Evolutionary conservation across 30 jellyfish, hydroid and myxozoan genomes (phyloP), one percentile per base, ranked within the genome.

Genomic region (Turritopsis dohrnii): DNA sequence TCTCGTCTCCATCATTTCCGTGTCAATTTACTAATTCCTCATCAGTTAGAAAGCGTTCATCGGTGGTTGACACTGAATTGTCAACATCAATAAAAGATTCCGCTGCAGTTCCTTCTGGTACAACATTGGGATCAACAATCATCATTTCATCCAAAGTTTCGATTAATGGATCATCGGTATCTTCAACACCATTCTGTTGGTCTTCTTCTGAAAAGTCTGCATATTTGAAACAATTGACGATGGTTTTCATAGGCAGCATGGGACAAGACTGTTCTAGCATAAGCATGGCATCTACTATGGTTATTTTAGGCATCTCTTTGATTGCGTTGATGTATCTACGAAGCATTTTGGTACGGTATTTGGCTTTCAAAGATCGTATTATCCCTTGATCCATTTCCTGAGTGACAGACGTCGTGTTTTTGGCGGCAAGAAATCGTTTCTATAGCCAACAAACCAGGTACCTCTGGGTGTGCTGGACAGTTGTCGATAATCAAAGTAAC

Each of bases 381-480:
- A n/a, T 60, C 21, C 73, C 73, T 0, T 60, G 73, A 0, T 60
- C 73, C 73, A 60, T 60, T 18, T 21, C 22, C 73, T 60, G 73
- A 18, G 73, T 60, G 19, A 60, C 73, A 60, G 0, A 60, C 0
- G 73, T 60, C 21, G 73, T 60, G 21, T 60, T 60, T 60, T 54
- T n/a, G 72, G 72, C 72, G 72, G 73, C 22, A 60, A 0, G 21
- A 0, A 60, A 60, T 18, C n/a, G n/a, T n/a, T n/a, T n/a, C n/a
- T n/a, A n/a, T n/a, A n/a, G n/a, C n/a, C n/a, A n/a, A n/a, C n/a
- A n/a, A n/a, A n/a, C n/a, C n/a, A n/a, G n/a, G n/a, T n/a, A 60
- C 73, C 19, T 60, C 22, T 60, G 73, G 73, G 73, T 60, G 73
- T 60, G 73, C 72, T 54, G 72, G 72, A 54, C 18, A 54, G 72